A percentile compares a stretch with the other conserved stretches of the same genome.
Conservation (phyloP, 2,113 vertebrate genomes). For the Mirza zaza region DNA sequence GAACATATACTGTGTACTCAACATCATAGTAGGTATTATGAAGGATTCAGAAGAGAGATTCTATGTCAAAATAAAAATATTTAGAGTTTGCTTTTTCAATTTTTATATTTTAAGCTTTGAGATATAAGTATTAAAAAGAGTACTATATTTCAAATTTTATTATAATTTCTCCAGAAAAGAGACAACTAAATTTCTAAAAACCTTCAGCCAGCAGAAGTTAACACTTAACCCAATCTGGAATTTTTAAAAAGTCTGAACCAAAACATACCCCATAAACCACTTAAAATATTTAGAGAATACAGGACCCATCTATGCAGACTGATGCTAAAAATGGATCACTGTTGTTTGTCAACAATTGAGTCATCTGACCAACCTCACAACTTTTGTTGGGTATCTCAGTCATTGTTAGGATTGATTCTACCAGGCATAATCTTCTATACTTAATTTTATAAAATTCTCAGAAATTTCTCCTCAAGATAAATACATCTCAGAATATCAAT, state of each 20-base stretch:
- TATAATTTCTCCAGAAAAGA: constrained; percentile 8
- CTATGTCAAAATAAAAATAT: background rate
- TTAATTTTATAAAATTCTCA: background rate
- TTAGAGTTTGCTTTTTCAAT: background rate
- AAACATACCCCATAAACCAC: background rate
- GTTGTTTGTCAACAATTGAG: background rate
- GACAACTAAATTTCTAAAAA: background rate
- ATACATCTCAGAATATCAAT: background rate
- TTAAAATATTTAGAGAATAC: background rate
- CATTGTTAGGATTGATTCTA: background rate
- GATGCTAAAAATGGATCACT: background rate
- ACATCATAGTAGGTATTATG: background rate
- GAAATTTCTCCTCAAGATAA: background rate
- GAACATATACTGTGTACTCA: background rate
- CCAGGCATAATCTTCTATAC: background rate
- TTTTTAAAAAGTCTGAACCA: background rate
- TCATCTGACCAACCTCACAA: background rate
- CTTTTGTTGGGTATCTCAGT: background rate
- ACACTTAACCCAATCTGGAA: background rate
- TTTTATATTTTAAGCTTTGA: background rate
- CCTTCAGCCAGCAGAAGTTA: background rate
- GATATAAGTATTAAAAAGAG: background rate
- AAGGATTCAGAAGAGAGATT: background rate
- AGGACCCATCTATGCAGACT: background rate
- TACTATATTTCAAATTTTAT: constrained; percentile 19